phyloP scores from a whole-genome alignment of 2,113 vertebrate species.

The Marcusenius ussheri region DNA sequence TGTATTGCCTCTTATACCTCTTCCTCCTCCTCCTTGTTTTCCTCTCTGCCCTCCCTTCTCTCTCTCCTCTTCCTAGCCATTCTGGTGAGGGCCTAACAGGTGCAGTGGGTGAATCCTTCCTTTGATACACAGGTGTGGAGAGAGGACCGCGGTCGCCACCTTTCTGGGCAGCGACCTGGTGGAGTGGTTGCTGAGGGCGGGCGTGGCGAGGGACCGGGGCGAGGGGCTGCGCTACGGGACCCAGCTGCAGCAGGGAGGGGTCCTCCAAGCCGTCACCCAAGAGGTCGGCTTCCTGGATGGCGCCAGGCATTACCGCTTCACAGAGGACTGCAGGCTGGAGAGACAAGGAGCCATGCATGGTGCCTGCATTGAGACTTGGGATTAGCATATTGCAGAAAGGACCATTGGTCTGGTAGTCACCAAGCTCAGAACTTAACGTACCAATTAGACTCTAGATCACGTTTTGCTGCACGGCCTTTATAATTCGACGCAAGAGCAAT shows the following conservation, averaged over 20 bases:
- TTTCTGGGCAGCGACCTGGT: conserved; percentile 90
- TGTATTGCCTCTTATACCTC: not conserved
- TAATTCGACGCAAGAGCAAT: not conserved
- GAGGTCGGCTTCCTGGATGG: conserved; percentile 78
- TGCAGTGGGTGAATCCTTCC: conserved; percentile 67
- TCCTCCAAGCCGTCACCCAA: conserved; percentile 76
- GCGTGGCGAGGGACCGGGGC: conserved; percentile 75
- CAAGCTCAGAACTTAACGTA: not conserved
- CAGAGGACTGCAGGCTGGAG: conserved; percentile 4
- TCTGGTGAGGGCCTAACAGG: conserved; percentile 65
- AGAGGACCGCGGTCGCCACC: conserved; percentile 63
- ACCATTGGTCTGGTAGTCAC: not conserved
- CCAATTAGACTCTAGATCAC: not conserved
- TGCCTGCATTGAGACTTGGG: not conserved
- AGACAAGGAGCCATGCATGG: not conserved
- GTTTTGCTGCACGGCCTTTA: not conserved
- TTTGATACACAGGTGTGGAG: conserved; percentile 60
- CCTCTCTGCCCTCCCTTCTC: conserved; percentile 48
- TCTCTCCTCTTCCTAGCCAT: conserved; percentile 56
- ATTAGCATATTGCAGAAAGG: not conserved
- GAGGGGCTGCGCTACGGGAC: conserved; percentile 80
- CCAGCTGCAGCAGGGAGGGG: conserved; percentile 72
- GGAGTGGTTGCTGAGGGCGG: conserved; percentile 84
- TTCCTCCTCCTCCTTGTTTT: not conserved
- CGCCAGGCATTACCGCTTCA: conserved; percentile 72